Percentiles rank a stretch among this genome's conserved stretches.
Conservation (phyloP, 2,888 invertebrate genomes). For the Megaustenia siamemsis region DNA sequence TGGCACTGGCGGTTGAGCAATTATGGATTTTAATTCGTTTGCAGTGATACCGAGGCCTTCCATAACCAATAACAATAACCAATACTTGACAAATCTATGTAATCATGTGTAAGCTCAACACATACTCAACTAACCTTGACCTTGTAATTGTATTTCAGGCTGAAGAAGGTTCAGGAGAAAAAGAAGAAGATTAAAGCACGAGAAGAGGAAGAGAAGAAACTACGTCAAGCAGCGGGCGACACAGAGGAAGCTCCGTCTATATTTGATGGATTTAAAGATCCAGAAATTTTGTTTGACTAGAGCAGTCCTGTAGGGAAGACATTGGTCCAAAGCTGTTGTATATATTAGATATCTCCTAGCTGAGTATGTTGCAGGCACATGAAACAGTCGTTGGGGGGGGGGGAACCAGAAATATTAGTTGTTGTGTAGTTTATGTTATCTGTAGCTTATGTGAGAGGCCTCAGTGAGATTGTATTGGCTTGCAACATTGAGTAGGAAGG, state of each 20-base stretch:
- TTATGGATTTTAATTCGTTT: too few relatives aligned
- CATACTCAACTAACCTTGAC: too few relatives aligned
- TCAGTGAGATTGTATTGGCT: too few relatives aligned
- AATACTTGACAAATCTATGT: too few relatives aligned
- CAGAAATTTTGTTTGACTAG: constrained; percentile 54
- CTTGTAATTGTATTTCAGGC: constrained; percentile 78
- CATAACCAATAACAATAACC: too few relatives aligned
- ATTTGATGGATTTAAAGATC: constrained; percentile 51
- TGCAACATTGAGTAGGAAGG: too few relatives aligned
- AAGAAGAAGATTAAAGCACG: constrained; percentile 90
- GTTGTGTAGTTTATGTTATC: too few relatives aligned
- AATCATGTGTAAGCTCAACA: neutral
- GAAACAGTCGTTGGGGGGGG: too few relatives aligned
- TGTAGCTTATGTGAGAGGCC: too few relatives aligned
- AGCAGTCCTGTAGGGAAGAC: neutral
- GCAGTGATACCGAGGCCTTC: too few relatives aligned
- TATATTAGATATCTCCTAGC: neutral
- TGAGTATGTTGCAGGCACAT: neutral
- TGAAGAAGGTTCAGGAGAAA: constrained; percentile 92
- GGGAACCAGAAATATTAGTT: too few relatives aligned
- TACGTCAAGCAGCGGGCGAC: neutral
- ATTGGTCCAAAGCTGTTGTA: neutral
- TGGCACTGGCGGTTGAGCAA: too few relatives aligned
- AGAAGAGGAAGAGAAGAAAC: constrained; percentile 82
- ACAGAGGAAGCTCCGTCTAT: constrained; percentile 40